These are phyloP conservation scores for Tetramorium parvispinum DNA, from an alignment of 1,140 invertebrate genomes.

Conservation along the genomic window DNA sequence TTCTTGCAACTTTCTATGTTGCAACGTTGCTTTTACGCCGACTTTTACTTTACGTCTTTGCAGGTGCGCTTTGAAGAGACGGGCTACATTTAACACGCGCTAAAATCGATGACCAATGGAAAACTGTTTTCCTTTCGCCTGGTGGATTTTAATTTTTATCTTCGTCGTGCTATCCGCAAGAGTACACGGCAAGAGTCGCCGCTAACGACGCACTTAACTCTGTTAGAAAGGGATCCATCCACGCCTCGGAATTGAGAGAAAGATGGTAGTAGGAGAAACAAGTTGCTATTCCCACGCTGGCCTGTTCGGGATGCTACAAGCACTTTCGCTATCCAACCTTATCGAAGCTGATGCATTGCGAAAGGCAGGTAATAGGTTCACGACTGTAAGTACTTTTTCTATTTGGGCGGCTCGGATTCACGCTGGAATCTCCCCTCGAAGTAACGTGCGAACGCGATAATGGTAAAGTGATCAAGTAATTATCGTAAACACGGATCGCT, in stretches of 20 bases:
- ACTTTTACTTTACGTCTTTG: neutral
- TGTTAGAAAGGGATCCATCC: constrained; percentile 57
- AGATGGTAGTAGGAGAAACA: constrained; percentile 73
- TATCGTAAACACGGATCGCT: neutral
- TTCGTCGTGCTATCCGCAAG: neutral
- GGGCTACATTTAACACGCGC: neutral
- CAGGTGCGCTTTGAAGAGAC: neutral
- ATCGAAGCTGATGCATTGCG: constrained; percentile 71
- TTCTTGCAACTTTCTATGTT: neutral
- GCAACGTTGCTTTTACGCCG: neutral
- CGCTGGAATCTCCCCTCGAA: neutral
- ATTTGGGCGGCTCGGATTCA: constrained; percentile 15
- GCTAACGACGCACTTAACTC: constrained; percentile 17
- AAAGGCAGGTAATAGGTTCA: constrained; percentile 69
- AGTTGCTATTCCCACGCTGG: constrained; percentile 77
- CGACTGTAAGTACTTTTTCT: constrained; percentile 65
- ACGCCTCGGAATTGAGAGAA: constrained; percentile 46
- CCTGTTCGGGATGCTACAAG: constrained; percentile 71
- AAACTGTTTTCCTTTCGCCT: neutral
- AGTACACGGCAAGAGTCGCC: neutral
- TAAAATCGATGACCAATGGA: neutral
- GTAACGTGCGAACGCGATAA: neutral
- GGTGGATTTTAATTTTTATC: neutral
- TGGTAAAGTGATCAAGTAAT: neutral
- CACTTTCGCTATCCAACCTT: constrained; percentile 78